Conservation (phyloP, 2,888 invertebrate species). For the Pandemis corylana region DNA sequence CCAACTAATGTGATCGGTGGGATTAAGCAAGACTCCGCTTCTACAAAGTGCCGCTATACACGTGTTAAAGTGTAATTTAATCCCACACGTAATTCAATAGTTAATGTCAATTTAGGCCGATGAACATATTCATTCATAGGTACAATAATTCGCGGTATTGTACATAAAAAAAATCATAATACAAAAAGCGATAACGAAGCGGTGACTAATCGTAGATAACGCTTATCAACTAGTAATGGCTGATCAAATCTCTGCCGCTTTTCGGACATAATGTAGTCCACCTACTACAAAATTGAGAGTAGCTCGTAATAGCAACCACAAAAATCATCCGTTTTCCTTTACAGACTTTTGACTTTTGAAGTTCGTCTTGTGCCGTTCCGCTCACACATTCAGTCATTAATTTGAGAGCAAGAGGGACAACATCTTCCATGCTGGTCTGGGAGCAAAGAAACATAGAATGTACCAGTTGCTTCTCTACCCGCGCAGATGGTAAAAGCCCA, state of each 20-base stretch:
- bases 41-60: too few relatives aligned
- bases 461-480: too few relatives aligned
- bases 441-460: too few relatives aligned
- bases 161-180: not conserved
- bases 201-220: slow-evolving; percentile 53
- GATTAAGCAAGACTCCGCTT: too few relatives aligned
- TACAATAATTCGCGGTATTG: not conserved
- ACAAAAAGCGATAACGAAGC: slow-evolving; percentile 1
- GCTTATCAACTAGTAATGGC: slow-evolving; percentile 52
- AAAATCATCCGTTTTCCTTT: too few relatives aligned
- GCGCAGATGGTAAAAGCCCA: too few relatives aligned
- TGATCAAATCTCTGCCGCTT: slow-evolving; percentile 5
- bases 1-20: not conserved
- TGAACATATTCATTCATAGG: not conserved
- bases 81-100: not conserved
- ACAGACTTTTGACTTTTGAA: too few relatives aligned
- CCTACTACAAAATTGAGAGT: not conserved
- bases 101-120: not conserved
- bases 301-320: not conserved
- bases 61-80: not conserved
- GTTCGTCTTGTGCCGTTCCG: too few relatives aligned
- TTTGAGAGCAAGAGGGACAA: too few relatives aligned
- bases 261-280: not conserved
- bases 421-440: too few relatives aligned
- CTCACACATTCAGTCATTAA: too few relatives aligned